Base-by-base conservation (phyloP, 2,797 vertebrate genomes). In the Lagocephalus sceleratus region DNA sequence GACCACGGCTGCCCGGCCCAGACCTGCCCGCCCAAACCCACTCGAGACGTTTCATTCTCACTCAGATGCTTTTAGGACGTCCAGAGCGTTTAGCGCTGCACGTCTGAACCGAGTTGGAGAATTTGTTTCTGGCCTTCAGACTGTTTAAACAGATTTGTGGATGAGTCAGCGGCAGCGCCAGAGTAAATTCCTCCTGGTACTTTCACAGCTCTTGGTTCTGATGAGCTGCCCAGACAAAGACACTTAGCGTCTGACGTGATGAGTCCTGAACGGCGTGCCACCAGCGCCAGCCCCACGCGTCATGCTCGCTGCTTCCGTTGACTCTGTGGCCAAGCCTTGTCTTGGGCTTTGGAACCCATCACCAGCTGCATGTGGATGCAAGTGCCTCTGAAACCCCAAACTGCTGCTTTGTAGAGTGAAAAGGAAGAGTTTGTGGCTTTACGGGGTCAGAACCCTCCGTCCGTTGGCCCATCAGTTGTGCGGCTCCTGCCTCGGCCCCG, bases 181-280 rank as follows among this genome's bases (percentile, higher is more conserved):
- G 48, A 62, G 54, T 62, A 32, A 57, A 32, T 64, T 71, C 47
- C 17, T 71, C 47, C 52, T 57, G 16, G 73, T 71, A 46, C 45
- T 53, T 79, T 66, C 44, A 52, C 57, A 64, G 60, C 48, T 67
- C 54, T 68, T 38, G 60, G 40, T 50, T 66, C 43, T 57, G 49
- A 65, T 68, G 47, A 5, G 42, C 62, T 57, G 70, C 51, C 54
- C 54, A 53, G 58, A 63, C 48, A 21, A 56, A 47, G 20, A 66
- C 73, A 68, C 64, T 51, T 59, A 38, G 25, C 58, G 58, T 64
- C 52, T 60, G 44, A 72, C 51, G 45, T 43, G 35, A 66, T 66
- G 39, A 40, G 62, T 48, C 66, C 48, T 54, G 46, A 66, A 15
- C 2, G 14, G 61, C 50, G 53, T 57, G 62, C 62, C 64, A 69